Conservation (phyloP, 2,113 vertebrate genomes). For the Lasiurus borealis region DNA sequence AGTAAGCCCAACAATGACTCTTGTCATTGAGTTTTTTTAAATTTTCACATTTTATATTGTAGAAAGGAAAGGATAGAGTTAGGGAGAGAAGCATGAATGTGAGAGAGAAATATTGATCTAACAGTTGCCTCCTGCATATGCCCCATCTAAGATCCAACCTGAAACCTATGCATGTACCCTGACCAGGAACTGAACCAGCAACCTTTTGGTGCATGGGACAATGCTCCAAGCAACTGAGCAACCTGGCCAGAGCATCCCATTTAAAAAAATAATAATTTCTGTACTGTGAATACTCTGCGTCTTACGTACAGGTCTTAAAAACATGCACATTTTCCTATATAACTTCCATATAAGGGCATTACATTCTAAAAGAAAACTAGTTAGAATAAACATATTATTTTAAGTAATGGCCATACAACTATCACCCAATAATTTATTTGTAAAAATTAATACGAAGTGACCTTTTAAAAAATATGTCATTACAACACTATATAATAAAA, state of each 20-base stretch:
- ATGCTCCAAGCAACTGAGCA: too few relatives aligned
- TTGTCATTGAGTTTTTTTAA: background rate
- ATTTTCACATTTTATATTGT: background rate
- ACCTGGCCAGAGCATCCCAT: too few relatives aligned
- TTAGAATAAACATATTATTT: background rate
- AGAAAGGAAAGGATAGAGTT: background rate
- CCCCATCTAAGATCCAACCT: background rate
- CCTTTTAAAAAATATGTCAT: background rate
- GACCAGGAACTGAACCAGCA: background rate
- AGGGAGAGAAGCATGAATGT: background rate
- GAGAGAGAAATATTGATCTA: background rate
- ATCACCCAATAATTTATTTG: background rate
- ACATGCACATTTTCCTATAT: background rate
- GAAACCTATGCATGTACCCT: background rate
- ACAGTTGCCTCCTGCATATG: background rate
- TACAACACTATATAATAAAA: too few relatives aligned
- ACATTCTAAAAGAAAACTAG: background rate
- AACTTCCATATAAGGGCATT: background rate
- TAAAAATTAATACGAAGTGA: conserved; percentile 10
- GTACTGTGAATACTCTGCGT: background rate
- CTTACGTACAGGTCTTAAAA: background rate
- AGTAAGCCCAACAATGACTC: background rate
- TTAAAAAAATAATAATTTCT: too few relatives aligned
- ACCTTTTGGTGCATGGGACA: too few relatives aligned
- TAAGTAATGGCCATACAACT: background rate